Percentiles rank a stretch among this genome's conserved stretches.
Conservation (phyloP, 2,797 vertebrate genomes). For the Hoplostethus mediterraneus region DNA sequence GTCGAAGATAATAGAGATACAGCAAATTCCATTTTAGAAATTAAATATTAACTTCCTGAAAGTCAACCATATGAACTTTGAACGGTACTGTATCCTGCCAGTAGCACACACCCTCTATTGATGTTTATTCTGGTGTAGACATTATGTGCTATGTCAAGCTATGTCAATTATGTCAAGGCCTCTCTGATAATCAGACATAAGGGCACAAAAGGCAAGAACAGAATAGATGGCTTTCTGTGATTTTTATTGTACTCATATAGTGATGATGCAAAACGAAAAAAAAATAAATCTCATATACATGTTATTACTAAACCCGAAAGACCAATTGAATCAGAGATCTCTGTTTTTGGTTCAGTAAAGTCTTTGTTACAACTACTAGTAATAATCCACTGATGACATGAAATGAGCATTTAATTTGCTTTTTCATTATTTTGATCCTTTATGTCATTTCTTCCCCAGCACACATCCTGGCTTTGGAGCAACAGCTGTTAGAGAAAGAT, state of each 20-base stretch:
- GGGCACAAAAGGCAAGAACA: neutral
- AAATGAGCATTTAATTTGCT: neutral
- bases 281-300: neutral
- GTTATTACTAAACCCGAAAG: neutral
- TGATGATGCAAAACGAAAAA: neutral
- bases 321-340: neutral
- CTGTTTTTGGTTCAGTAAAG: neutral
- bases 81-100: conserved; percentile 18
- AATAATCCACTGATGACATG: neutral
- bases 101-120: conserved; percentile 2
- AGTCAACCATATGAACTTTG: conserved; percentile 42
- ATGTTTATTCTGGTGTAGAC: conserved; percentile 2
- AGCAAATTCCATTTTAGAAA: neutral
- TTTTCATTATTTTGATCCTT: conserved; percentile 1
- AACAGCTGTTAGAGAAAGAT: conserved; percentile 79
- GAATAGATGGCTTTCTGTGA: neutral
- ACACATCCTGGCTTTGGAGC: conserved; percentile 70
- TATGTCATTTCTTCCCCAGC: conserved; percentile 41
- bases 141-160: too few species aligned
- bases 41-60: conserved; percentile 4
- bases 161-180: too few species aligned
- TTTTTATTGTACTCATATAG: neutral
- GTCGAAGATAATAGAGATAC: neutral
- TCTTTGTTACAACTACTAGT: neutral
- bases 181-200: neutral